Conservation (phyloP, 2,113 vertebrate genomes). For the Rallus limicola region DNA sequence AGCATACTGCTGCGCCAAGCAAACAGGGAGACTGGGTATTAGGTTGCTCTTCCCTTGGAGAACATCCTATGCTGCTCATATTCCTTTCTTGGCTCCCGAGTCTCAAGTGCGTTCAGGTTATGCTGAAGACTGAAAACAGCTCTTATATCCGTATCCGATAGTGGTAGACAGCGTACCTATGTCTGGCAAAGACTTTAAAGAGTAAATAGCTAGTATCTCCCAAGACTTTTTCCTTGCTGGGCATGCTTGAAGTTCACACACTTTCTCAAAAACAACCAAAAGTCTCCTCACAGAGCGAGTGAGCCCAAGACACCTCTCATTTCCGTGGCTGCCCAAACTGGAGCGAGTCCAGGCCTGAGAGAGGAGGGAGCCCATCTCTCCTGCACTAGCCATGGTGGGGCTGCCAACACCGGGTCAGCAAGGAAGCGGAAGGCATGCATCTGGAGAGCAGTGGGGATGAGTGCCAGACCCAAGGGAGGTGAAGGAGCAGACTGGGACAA, state of each 20-base stretch:
- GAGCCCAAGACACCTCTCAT: neutral
- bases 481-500: neutral
- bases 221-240: neutral
- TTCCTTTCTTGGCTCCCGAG: neutral
- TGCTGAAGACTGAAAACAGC: neutral
- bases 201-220: neutral
- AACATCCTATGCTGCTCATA: neutral
- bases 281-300: rapidly evolving
- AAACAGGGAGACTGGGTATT: neutral
- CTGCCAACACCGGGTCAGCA: neutral
- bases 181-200: neutral
- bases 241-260: rapidly evolving
- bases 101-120: neutral
- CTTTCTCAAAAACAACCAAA: neutral
- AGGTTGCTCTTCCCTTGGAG: neutral
- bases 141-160: neutral
- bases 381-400: rapidly evolving
- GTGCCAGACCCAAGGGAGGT: neutral
- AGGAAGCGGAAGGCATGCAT: neutral
- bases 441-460: neutral
- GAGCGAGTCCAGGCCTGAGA: neutral
- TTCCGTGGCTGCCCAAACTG: neutral
- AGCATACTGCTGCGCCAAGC: neutral
- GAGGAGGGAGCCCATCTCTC: neutral
- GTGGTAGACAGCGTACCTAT: neutral